A percentile compares a stretch with the other conserved stretches of the same genome.
Conservation (phyloP, 2,888 invertebrate genomes). For the Tetranychus piercei region DNA sequence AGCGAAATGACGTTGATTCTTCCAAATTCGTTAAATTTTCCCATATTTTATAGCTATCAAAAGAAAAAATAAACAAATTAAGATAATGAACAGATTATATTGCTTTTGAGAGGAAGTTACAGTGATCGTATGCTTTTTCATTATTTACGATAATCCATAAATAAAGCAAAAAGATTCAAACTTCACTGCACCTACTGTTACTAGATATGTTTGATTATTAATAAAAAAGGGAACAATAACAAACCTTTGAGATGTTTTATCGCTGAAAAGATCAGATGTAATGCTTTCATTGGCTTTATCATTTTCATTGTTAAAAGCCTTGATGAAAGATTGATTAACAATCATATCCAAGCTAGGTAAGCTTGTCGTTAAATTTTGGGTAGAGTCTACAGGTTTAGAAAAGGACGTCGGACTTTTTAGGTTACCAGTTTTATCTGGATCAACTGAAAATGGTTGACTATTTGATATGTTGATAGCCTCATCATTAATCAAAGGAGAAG, state of each 20-base stretch:
- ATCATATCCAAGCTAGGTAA: not conserved
- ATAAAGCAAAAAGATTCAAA: too few relatives aligned
- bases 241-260: not conserved
- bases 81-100: not conserved
- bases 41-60: not conserved
- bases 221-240: not conserved
- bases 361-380: not conserved
- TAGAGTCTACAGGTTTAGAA: not conserved
- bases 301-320: not conserved
- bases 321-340: not conserved
- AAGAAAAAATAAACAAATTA: not conserved
- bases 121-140: too few relatives aligned
- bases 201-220: not conserved
- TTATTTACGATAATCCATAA: too few relatives aligned
- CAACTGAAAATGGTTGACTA: conserved; percentile 1
- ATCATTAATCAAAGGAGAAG: not conserved
- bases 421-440: not conserved
- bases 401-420: not conserved
- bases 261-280: not conserved
- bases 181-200: too few relatives aligned
- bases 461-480: not conserved
- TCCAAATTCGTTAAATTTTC: not conserved
- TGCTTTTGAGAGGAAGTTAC: not conserved
- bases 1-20: not conserved
- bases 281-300: not conserved